phyloP scores from a whole-genome alignment of 2,797 vertebrate species.

The Mallotus villosus region DNA sequence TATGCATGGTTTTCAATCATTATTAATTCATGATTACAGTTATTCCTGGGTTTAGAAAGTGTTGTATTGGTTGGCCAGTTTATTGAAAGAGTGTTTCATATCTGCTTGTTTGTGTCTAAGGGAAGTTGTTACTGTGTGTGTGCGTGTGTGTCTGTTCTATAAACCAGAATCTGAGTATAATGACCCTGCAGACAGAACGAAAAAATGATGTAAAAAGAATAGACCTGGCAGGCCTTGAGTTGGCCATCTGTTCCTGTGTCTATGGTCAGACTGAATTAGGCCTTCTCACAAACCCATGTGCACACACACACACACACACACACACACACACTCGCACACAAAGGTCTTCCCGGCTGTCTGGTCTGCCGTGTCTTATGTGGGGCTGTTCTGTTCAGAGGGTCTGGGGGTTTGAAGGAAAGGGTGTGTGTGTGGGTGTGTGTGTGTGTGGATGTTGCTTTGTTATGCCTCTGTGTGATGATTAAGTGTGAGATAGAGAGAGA shows the following conservation, averaged over 20 bases:
- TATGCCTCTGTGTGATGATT: slow-evolving; percentile 1
- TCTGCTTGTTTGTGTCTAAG: slow-evolving; percentile 21
- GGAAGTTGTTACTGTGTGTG: slow-evolving; percentile 8
- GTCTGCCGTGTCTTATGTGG: slow-evolving; percentile 62
- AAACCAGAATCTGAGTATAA: neutral
- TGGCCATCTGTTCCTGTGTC: slow-evolving; percentile 69
- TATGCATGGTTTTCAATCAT: too few species aligned
- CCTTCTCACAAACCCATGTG: slow-evolving; percentile 28
- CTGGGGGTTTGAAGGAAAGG: slow-evolving; percentile 38
- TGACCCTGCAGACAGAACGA: slow-evolving; percentile 39
- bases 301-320: slow-evolving; percentile 4
- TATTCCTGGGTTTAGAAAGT: too few species aligned
- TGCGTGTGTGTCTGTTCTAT: slow-evolving; percentile 1
- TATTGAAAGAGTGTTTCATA: neutral
- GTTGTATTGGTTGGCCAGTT: too few species aligned
- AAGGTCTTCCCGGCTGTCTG: slow-evolving; percentile 56
- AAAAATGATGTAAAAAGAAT: slow-evolving; percentile 49
- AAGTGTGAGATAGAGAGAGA: neutral
- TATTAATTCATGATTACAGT: too few species aligned
- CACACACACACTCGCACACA: slow-evolving; percentile 4
- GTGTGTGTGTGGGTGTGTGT: slow-evolving; percentile 9
- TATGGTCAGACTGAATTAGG: slow-evolving; percentile 63
- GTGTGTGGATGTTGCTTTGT: slow-evolving; percentile 6
- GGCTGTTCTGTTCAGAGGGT: slow-evolving; percentile 52
- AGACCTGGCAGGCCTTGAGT: slow-evolving; percentile 57